Percentiles rank a stretch among this genome's conserved stretches.
phyloP scores from a whole-genome alignment of 2,888 invertebrate species.

The Plutella xylostella region DNA sequence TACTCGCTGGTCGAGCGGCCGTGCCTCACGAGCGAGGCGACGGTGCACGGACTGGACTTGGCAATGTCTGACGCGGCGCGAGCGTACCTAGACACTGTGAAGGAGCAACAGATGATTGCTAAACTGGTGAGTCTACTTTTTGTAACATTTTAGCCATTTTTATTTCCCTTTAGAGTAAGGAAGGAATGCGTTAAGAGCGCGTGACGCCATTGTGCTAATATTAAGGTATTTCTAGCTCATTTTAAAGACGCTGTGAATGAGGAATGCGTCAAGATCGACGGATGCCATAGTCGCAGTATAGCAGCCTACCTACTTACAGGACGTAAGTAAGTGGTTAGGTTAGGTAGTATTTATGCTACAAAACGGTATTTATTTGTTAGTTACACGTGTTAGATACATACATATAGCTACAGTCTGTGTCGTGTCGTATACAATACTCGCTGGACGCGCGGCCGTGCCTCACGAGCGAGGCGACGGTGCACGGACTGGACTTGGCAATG shows the following conservation, averaged over 20 bases:
- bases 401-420: no score
- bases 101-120: conserved; percentile 29
- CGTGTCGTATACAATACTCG: no score
- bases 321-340: no score
- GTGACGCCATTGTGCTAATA: background rate
- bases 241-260: background rate
- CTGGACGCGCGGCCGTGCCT: conserved; percentile 22
- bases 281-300: background rate
- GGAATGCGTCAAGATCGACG: background rate
- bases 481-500: conserved; percentile 16
- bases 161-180: no score
- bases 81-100: conserved; percentile 30
- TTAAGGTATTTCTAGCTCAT: background rate
- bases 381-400: no score
- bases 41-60: conserved; percentile 16
- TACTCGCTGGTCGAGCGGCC: conserved; percentile 23
- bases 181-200: no score
- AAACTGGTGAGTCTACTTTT: conserved; percentile 35
- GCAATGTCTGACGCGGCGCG: conserved; percentile 28
- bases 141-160: no score
- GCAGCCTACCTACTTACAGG: background rate
- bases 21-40: conserved; percentile 26
- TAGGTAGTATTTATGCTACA: no score
- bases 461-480: conserved; percentile 27
- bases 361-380: no score